phyloP scores from a whole-genome alignment of 2,888 invertebrate species.

The Drosophila lacicola region DNA sequence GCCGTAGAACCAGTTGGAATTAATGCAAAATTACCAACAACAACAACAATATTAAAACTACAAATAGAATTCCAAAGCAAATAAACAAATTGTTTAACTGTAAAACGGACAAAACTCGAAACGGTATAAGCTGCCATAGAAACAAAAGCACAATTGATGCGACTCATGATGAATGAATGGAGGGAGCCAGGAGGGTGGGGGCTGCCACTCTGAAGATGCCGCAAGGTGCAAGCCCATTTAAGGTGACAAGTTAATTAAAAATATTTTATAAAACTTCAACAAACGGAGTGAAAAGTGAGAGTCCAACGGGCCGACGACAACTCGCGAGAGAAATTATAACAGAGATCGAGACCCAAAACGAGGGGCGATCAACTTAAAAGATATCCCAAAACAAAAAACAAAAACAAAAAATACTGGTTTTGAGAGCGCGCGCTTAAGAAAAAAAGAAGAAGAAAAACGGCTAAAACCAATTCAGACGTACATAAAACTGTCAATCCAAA shows the following conservation, averaged over 20 bases:
- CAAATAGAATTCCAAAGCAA: conserved; percentile 15
- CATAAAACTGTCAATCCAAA: conserved; percentile 61
- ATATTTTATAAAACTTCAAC: conserved; percentile 17
- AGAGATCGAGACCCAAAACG: conserved; percentile 38
- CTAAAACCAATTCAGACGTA: conserved; percentile 20
- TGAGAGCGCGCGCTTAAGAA: conserved; percentile 25
- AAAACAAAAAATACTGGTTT: conserved; percentile 69
- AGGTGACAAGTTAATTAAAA: conserved; percentile 59
- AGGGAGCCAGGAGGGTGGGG: background rate
- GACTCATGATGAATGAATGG: conserved; percentile 1
- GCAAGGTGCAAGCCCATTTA: conserved; percentile 52
- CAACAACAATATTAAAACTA: background rate
- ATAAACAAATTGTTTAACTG: conserved; percentile 37
- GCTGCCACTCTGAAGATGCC: conserved; percentile 20
- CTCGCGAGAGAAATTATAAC: conserved; percentile 73
- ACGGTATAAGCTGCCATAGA: conserved; percentile 6
- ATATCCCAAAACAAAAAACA: conserved; percentile 20
- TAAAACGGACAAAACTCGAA: conserved; percentile 8
- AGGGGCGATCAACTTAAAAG: conserved; percentile 27
- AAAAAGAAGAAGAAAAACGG: conserved; percentile 33
- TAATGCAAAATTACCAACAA: conserved; percentile 24
- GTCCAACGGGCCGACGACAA: conserved; percentile 45
- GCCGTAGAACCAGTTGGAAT: conserved; percentile 49
- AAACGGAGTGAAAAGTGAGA: conserved; percentile 73
- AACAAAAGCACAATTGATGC: conserved; percentile 13